Evolutionary conservation across 2,113 vertebrate genomes (phyloP).

Genomic region (Genyomyrus donnyi): DNA sequence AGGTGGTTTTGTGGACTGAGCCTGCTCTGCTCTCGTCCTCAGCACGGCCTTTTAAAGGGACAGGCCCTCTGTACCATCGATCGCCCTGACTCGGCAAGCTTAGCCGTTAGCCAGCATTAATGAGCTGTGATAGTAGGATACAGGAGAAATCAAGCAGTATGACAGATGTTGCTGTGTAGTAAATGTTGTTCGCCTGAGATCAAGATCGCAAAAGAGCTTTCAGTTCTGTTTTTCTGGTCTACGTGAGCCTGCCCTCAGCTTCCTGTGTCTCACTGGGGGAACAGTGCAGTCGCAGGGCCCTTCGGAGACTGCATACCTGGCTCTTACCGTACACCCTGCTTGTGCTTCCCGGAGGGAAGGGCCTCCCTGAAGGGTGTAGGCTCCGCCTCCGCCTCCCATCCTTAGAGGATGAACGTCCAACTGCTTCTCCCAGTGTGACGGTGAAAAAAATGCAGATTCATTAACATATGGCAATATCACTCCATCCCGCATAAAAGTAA

Average conservation of each 20-base stretch:
- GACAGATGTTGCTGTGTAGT: not conserved
- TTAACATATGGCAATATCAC: not conserved
- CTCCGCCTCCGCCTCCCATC: not conserved
- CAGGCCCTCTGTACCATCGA: not conserved
- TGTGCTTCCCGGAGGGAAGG: not conserved
- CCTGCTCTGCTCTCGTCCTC: not conserved
- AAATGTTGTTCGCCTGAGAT: not conserved
- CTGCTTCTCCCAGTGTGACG: not conserved
- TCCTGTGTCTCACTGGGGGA: not conserved
- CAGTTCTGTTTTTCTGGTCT: not conserved
- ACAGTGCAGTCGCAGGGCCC: not conserved
- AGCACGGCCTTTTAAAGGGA: not conserved
- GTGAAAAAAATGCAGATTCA: not conserved
- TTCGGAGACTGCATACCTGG: not conserved
- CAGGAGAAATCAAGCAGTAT: not conserved
- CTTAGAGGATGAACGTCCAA: not conserved
- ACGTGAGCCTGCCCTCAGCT: not conserved
- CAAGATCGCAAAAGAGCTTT: not conserved
- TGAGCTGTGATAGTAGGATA: not conserved
- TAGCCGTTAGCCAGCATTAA: not conserved
- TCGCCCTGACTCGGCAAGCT: not conserved
- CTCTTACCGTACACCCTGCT: not conserved
- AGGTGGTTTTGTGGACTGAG: not conserved
- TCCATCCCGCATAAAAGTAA: not conserved
- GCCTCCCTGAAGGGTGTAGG: not conserved